Percentiles rank a stretch among this genome's conserved stretches.
Evolutionary conservation across 2,888 invertebrate species (phyloP).

Genomic region (Isoperla grammatica): DNA sequence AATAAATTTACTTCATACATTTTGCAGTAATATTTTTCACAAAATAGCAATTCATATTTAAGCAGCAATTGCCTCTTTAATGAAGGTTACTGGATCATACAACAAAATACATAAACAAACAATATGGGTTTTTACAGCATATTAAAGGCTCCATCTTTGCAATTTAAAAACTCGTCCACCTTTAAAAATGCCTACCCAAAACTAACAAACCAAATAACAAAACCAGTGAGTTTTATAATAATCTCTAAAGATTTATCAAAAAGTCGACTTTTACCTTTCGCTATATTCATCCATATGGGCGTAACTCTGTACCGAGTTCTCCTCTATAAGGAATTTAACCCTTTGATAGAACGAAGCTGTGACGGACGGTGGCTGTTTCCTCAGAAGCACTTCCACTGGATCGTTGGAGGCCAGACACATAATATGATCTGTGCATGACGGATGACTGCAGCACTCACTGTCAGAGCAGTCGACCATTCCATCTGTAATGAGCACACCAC

Average conservation of each 20-base stretch:
- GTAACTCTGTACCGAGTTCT: constrained; percentile 97
- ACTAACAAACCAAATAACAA: constrained; percentile 17
- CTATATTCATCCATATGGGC: constrained; percentile 97
- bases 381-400: constrained; percentile 90
- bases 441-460: constrained; percentile 93
- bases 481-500: constrained; percentile 55
- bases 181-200: constrained; percentile 20
- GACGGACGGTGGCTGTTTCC: constrained; percentile 94
- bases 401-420: constrained; percentile 96
- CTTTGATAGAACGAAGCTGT: constrained; percentile 97
- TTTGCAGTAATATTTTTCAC: too few species aligned
- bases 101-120: too few species aligned
- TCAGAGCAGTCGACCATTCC: constrained; percentile 98
- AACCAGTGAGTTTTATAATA: constrained; percentile 18
- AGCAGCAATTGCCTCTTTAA: too few species aligned
- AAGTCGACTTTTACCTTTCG: constrained; percentile 75
- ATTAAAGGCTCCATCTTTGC: constrained; percentile 8
- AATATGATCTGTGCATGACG: constrained; percentile 80
- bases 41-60: too few species aligned
- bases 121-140: too few species aligned
- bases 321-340: constrained; percentile 96
- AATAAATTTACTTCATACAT: too few species aligned
- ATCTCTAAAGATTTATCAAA: constrained; percentile 31
- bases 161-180: constrained; percentile 8
- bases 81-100: too few species aligned